A percentile compares a stretch with the other conserved stretches of the same genome.
These are phyloP conservation scores for Hirtodrosophila trivittata DNA, from an alignment of 2,888 invertebrate genomes.

Conservation along the genomic window DNA sequence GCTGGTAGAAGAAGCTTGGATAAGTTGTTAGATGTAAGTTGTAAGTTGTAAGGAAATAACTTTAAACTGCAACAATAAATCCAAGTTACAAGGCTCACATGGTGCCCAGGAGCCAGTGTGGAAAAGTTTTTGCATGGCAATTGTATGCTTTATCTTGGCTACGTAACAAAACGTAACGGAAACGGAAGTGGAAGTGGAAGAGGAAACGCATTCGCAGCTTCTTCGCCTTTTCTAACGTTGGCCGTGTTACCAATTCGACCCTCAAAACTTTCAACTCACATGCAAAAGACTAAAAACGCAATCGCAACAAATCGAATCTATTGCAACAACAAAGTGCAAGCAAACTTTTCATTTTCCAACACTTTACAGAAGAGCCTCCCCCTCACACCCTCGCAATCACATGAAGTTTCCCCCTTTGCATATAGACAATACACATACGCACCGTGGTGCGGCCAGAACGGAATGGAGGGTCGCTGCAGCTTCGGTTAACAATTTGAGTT, in stretches of 20 bases:
- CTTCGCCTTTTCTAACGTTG: neutral
- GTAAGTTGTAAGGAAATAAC: slow-evolving; percentile 43
- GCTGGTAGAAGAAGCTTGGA: slow-evolving; percentile 7
- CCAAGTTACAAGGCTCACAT: slow-evolving; percentile 34
- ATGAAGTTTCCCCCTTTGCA: slow-evolving; percentile 32
- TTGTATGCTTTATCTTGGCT: slow-evolving; percentile 70
- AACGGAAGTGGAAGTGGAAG: no score
- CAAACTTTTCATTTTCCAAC: slow-evolving; percentile 74
- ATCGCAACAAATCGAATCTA: slow-evolving; percentile 78
- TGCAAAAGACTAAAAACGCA: slow-evolving; percentile 78
- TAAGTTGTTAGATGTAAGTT: slow-evolving; percentile 14
- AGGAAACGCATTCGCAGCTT: slow-evolving; percentile 31
- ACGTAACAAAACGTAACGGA: slow-evolving; percentile 32
- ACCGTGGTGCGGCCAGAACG: slow-evolving; percentile 15
- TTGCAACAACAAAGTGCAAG: slow-evolving; percentile 66
- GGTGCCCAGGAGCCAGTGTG: slow-evolving; percentile 32
- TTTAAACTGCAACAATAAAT: slow-evolving; percentile 69
- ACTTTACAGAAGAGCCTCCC: slow-evolving; percentile 54
- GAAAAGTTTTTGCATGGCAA: slow-evolving; percentile 62
- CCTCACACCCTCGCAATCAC: neutral
- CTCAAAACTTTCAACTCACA: slow-evolving; percentile 63
- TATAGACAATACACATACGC: slow-evolving; percentile 46
- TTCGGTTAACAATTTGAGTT: slow-evolving; percentile 32
- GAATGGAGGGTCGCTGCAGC: neutral
- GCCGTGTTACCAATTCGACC: no score